Evolutionary conservation across 2,113 vertebrate species (phyloP).

Genomic region (Astur gentilis): DNA sequence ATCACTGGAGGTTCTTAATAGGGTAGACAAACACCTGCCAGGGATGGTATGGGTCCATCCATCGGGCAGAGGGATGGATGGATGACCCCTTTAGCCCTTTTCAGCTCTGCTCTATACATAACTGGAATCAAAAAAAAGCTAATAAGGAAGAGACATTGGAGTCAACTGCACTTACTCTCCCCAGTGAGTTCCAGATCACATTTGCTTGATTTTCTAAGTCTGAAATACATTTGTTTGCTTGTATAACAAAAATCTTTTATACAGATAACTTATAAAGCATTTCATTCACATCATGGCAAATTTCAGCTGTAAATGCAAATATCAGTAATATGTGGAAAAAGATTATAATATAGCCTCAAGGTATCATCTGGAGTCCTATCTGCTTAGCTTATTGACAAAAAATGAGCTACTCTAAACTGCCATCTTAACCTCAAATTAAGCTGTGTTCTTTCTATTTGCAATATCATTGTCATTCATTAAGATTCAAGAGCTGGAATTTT

Average conservation of each 20-base stretch:
- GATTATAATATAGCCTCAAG: constrained; percentile 22
- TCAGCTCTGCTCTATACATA: neutral
- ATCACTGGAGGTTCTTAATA: neutral
- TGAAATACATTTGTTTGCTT: neutral
- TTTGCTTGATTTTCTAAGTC: neutral
- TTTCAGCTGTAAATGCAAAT: constrained; percentile 46
- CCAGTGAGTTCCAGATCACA: neutral
- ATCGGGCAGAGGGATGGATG: neutral
- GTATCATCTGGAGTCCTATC: constrained; percentile 43
- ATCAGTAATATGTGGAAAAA: neutral
- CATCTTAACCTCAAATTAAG: constrained; percentile 20
- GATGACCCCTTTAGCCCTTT: neutral
- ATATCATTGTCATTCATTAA: neutral
- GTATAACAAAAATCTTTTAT: neutral
- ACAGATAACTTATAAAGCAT: neutral
- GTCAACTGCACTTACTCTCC: neutral
- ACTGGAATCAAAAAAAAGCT: neutral
- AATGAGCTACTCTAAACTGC: neutral
- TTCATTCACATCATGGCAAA: constrained; percentile 23
- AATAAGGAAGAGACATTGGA: neutral
- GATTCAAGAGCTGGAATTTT: neutral
- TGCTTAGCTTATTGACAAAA: constrained; percentile 28
- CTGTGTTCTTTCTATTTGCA: neutral
- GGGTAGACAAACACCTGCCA: neutral
- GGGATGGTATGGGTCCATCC: neutral